phyloP scores from a whole-genome alignment of 2,113 vertebrate species.

The Scalopus aquaticus region DNA sequence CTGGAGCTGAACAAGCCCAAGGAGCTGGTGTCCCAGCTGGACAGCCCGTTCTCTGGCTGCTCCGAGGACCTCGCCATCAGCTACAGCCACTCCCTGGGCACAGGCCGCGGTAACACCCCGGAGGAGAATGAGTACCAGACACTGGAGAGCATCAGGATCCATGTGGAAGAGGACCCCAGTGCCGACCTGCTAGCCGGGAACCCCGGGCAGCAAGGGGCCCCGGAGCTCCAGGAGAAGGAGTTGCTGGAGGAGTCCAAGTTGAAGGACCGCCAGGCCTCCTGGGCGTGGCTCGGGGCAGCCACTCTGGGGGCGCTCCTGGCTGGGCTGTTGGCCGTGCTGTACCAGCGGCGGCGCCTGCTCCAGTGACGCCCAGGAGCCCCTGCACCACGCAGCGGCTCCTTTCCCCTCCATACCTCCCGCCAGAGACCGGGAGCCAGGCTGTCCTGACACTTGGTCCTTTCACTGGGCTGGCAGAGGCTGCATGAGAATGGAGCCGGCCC shows the following conservation, averaged over 20 bases:
- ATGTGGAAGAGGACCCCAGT: not conserved
- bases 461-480: not conserved
- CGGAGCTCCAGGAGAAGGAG: accelerated
- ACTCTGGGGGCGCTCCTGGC: not conserved
- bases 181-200: not conserved
- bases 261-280: accelerated
- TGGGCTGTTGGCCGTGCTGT: not conserved
- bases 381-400: accelerated
- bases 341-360: conserved; percentile 35
- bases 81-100: not conserved
- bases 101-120: not conserved
- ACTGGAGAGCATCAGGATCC: not conserved
- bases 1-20: conserved; percentile 62
- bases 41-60: not conserved
- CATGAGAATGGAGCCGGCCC: not conserved
- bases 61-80: conserved; percentile 69
- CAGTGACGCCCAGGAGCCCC: not conserved
- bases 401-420: not conserved
- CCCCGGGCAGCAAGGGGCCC: accelerated
- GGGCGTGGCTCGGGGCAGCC: not conserved
- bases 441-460: not conserved
- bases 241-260: accelerated
- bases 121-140: conserved; percentile 71
- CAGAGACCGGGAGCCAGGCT: not conserved
- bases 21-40: not conserved